Base-by-base conservation (phyloP, 2,888 invertebrate genomes). In the Rhopalosiphum nymphaeae region DNA sequence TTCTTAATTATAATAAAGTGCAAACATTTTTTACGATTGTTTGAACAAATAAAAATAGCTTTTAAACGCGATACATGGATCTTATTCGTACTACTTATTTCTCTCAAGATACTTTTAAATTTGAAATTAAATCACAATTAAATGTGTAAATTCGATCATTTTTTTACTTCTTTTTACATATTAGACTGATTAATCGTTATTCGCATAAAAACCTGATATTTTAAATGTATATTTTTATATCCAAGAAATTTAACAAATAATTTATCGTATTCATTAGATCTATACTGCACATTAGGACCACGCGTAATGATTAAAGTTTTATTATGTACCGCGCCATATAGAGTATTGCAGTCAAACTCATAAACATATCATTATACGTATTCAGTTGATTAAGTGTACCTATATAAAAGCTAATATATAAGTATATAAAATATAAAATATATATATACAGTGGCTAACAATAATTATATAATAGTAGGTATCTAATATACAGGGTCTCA, bases 291-390 rank as follows among this genome's bases (percentile, higher is more conserved):
- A 44, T 53, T 53, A 87, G 91, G 86, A 87, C 86, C 86, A 92
- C 78, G 88, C 49, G 29, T 53, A 87, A 87, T 46, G 92, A 61
- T 53, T 87, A 53, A 67, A 85, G n/a, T 91, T 86, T 57, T 88
- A 88, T 92, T 84, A 44, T 16, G 87, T 42, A n/a, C 53, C 88
- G n/a, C 29, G 36, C 92, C 92, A 92, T 92, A 92, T 92, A 92
- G 21, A 92, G 92, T 42, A 67, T 88, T n/a, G 67, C 92, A 78
- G n/a, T 56, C 88, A 67, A 86, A 87, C 67, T 56, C 89, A 7
- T 9, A 25, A 25, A 36, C 44, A 26, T 56, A 89, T 57, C 42
- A 42, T 57, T 89, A 61, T 29, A 57, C 57, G 4, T 44, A 25
- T 56, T n/a, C n/a, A 25, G 92, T 92, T 88, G 92, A 92, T 88